These are phyloP conservation scores for Theristus sp. DNA, from an alignment of 2,888 invertebrate genomes.

Conservation along the genomic window DNA sequence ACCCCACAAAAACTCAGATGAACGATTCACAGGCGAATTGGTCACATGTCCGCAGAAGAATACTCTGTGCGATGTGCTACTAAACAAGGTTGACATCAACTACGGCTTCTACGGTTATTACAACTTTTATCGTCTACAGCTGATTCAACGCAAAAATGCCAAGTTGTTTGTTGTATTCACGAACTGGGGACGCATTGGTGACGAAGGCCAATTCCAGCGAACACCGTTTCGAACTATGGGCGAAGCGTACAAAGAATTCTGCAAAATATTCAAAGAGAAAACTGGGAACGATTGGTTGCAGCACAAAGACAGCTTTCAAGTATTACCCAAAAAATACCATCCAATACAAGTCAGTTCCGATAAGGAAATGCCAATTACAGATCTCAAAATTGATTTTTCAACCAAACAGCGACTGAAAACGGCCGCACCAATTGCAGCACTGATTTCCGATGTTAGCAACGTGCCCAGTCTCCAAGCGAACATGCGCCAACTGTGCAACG, in stretches of 20 bases:
- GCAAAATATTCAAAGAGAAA: conserved; percentile 37
- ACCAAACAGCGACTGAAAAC: too few species aligned
- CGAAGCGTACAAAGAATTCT: conserved; percentile 37
- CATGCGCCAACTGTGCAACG: too few species aligned
- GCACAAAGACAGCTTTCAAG: conserved; percentile 10
- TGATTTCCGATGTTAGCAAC: too few species aligned
- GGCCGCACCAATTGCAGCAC: too few species aligned
- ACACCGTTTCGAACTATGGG: conserved; percentile 33
- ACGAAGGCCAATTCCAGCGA: conserved; percentile 34
- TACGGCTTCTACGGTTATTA: conserved; percentile 35
- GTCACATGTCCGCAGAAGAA: conserved; percentile 13
- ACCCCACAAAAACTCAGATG: conserved; percentile 13
- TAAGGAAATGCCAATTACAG: too few species aligned
- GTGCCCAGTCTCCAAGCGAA: too few species aligned
- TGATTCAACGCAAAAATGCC: conserved; percentile 32
- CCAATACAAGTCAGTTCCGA: too few species aligned
- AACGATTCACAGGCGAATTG: conserved; percentile 13
- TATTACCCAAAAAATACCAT: conserved; percentile 35
- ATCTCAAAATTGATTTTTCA: too few species aligned
- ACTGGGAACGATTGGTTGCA: conserved; percentile 36
- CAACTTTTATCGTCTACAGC: conserved; percentile 41
- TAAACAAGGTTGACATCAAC: conserved; percentile 36
- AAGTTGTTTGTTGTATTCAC: conserved; percentile 38
- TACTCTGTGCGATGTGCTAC: conserved; percentile 28
- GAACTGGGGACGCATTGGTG: conserved; percentile 39